These are phyloP conservation scores for Malacoctenus gilli DNA, from an alignment of 2,797 vertebrate species.

Conservation along the genomic window DNA sequence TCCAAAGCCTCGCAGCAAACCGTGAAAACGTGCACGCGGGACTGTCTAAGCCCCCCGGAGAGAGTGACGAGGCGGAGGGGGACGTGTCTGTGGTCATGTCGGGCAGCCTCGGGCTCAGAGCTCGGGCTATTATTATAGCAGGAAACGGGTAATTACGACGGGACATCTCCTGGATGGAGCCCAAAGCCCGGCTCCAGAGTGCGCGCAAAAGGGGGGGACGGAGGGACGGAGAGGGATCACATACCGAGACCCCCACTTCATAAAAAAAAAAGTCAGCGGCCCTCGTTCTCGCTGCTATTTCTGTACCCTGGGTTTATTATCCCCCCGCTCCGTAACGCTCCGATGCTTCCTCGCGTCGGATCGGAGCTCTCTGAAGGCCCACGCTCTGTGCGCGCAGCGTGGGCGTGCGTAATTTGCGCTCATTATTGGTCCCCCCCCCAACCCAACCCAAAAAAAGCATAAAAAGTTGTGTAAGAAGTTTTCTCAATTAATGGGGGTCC, in stretches of 20 bases:
- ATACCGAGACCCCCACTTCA: no score
- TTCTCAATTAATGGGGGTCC: slow-evolving; percentile 28
- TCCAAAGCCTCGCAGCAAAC: slow-evolving; percentile 17
- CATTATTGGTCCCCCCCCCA: slow-evolving; percentile 27
- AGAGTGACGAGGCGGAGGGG: slow-evolving; percentile 9
- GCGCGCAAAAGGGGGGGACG: no score
- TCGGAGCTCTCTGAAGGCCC: slow-evolving; percentile 21
- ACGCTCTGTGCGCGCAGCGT: slow-evolving; percentile 29
- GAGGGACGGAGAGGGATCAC: no score
- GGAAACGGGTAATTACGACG: slow-evolving; percentile 65
- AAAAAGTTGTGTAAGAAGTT: slow-evolving; percentile 67
- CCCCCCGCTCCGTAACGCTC: no score
- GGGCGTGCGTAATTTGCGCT: slow-evolving; percentile 64
- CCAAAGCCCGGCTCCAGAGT: slow-evolving; percentile 4
- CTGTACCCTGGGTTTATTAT: slow-evolving; percentile 27
- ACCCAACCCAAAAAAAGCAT: no score
- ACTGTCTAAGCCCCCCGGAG: slow-evolving; percentile 10
- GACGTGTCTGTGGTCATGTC: slow-evolving; percentile 71
- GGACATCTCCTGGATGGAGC: slow-evolving; percentile 55
- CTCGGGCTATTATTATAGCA: slow-evolving; percentile 64
- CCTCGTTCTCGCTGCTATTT: slow-evolving; percentile 43
- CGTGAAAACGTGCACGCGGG: slow-evolving; percentile 42
- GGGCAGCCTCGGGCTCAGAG: slow-evolving; percentile 30
- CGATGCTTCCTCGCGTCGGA: slow-evolving; percentile 19
- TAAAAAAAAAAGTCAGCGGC: no score